Evolutionary conservation across 1,140 invertebrate genomes (phyloP), one percentile per base, ranked within the genome.

Genomic region (Papilio polytes): DNA sequence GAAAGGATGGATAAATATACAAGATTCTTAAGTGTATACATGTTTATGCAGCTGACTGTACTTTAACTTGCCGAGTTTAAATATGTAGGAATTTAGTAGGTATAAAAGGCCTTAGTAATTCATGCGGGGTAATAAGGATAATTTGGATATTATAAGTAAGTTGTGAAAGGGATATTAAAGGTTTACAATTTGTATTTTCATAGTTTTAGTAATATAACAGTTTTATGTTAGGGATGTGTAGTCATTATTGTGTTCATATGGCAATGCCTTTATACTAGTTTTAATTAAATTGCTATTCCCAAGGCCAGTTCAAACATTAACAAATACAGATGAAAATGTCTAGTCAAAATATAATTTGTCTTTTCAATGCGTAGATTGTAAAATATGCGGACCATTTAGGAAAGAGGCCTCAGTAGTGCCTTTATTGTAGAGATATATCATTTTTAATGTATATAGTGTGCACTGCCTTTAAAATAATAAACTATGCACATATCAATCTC

Each of bases 381-480:
- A 70, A 72, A 79, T 86, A 87, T 82, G 88, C 86, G 93, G 93
- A 94, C 93, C 93, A 94, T 88, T 80, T 90, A 90, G 89, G 85
- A 90, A 87, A 89, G 91, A 91, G 90, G 93, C 93, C 92, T 94
- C 83, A 59, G 91, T 94, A 93, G 93, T 94, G 93, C 93, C 93
- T 94, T 91, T 90, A 82, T 74, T 84, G 84, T 22, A 56, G 51
- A 36, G 9, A 59, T 12, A 76, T 26, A 66, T 78, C 8, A 78
- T 41, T 66, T 46, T 66, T 22, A 48, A 26, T 44, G 82, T 81
- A 66, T 80, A 80, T 87, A 82, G 82, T 82, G 77, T 83, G 77
- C 79, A 84, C 86, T 18, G 81, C 80, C 72, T 81, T 81, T 85
- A 88, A 80, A 83, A 87, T 83, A 80, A 80, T 26, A 86, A 87